These are phyloP conservation scores for Dinoponera quadriceps DNA, from an alignment of 1,140 invertebrate genomes.

Conservation along the genomic window DNA sequence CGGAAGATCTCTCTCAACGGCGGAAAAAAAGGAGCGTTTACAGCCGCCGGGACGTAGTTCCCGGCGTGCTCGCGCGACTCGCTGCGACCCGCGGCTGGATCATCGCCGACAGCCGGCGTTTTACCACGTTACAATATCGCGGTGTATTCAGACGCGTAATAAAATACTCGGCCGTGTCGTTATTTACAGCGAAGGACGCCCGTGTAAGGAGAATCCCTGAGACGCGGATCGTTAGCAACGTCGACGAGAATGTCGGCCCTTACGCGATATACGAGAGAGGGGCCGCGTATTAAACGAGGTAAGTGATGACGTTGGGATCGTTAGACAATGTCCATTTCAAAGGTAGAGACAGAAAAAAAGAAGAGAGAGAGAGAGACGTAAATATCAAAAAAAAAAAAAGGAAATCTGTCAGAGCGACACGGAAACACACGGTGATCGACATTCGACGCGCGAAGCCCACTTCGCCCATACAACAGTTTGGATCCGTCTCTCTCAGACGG, in stretches of 20 bases:
- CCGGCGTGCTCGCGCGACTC: not conserved
- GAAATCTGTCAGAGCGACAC: conserved; percentile 6
- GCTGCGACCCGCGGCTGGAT: conserved; percentile 1
- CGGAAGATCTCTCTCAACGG: conserved; percentile 13
- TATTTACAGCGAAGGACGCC: not conserved
- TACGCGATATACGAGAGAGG: not conserved
- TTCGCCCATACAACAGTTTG: not conserved
- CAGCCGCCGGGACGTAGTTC: not conserved
- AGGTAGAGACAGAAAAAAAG: too few species aligned
- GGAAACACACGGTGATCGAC: not conserved
- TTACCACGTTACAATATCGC: conserved; percentile 18
- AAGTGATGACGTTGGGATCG: not conserved
- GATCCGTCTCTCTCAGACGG: not conserved
- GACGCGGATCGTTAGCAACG: not conserved
- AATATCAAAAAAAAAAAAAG: not conserved
- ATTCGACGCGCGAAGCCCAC: conserved; percentile 9
- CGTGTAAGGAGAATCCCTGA: not conserved
- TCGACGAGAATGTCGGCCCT: not conserved
- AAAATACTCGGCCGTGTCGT: not conserved
- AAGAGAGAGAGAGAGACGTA: not conserved
- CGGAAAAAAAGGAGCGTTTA: conserved; percentile 11
- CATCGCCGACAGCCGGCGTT: conserved; percentile 8
- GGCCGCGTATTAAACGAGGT: not conserved
- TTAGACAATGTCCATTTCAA: not conserved
- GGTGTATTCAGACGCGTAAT: not conserved